Base-by-base conservation (phyloP, 2,888 invertebrate genomes). In the Ectobius pallidus region DNA sequence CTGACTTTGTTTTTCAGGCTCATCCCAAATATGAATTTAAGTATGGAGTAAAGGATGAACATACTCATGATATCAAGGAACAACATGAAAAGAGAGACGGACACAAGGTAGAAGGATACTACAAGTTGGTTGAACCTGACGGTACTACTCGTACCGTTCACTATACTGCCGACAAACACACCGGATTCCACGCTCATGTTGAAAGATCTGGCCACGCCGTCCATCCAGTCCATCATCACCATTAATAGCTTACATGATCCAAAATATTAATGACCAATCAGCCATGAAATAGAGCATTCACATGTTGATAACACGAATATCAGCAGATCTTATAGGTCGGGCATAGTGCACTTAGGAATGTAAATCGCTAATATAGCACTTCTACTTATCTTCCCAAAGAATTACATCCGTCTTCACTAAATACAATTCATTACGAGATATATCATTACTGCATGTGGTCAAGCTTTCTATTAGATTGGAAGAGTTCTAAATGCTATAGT, bases 181-280 rank as follows among this genome's bases (percentile, higher is more conserved):
- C 78, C 84, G 86, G 86, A 79, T 86, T 86, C 83, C 85, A 86
- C 82, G 86, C 86, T 61, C 81, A 86, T 76, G 86, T 87, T 7
- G 42, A 49, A 46, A 62, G 87, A 81, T 84, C 87, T 30, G 90
- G 89, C 63, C 90, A 90, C 78, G 87, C 88, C 20, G 85, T 85
- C 0, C 88, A 88, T 80, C 87, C 88, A 22, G 22, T 58, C 27
- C 58, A 58, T 1, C 32, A 58, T 4, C 58, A 58, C 58, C 58
- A 58, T 16, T 58, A 58, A 16, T 1, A 16, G 1, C 4, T 46
- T 18, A n/a, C 46, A n/a, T 39, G 3, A 46, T 46, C 18, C 7
- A 11, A 20, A 49, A 3, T 49, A 0, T 49, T 49, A 1, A 20
- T n/a, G 4, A 22, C 16, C 25, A 1, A 25, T 14, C 25, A 22